phyloP scores from a whole-genome alignment of 2,888 invertebrate species.

The Sycophila texana region DNA sequence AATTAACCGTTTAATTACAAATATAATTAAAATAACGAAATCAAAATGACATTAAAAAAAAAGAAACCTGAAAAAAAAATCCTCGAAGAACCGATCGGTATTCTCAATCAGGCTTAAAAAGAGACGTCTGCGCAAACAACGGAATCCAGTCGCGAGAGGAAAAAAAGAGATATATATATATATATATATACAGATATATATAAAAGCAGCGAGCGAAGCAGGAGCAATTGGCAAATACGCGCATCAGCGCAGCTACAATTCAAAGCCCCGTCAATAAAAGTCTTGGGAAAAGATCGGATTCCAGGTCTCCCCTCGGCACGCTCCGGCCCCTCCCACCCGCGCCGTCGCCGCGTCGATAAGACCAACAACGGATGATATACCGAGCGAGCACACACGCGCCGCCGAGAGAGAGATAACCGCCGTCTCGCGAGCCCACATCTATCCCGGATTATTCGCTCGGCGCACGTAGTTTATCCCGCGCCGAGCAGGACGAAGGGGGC shows the following conservation, averaged over 20 bases:
- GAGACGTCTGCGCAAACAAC: not conserved
- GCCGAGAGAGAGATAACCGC: slow-evolving; percentile 1
- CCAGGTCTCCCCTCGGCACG: not conserved
- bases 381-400: not conserved
- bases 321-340: not conserved
- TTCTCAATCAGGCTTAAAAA: slow-evolving; percentile 7
- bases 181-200: no score
- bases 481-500: no score
- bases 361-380: slow-evolving; percentile 7
- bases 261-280: slow-evolving; percentile 38
- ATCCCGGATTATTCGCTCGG: not conserved
- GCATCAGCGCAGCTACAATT: not conserved
- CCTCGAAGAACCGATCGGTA: not conserved
- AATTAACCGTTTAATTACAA: no score
- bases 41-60: no score
- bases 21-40: no score
- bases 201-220: not conserved
- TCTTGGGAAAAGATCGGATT: slow-evolving; percentile 37
- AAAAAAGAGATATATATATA: no score
- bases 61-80: no score
- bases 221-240: slow-evolving; percentile 3
- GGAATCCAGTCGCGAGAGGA: not conserved
- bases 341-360: slow-evolving; percentile 42
- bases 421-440: not conserved
- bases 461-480: not conserved